Base-by-base conservation (phyloP, 2,888 invertebrate genomes). In the Sisyra terminalis region DNA sequence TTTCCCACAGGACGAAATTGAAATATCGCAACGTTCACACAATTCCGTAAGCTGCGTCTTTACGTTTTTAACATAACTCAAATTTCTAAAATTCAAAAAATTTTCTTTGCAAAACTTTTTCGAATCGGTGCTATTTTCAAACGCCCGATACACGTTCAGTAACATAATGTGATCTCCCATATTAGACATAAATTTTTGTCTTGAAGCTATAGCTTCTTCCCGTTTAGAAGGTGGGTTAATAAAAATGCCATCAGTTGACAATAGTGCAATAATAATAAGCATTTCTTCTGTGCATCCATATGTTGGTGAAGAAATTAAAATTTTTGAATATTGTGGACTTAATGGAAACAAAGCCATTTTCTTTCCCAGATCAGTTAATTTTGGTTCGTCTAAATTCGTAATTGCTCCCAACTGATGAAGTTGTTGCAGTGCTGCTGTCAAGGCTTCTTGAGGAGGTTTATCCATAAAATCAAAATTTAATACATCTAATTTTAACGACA, bases 111-210 rank as follows among this genome's bases (percentile, higher is more conserved):
- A 93, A 89, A 90, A 93, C 60, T 69, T 68, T 72, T 76, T 71
- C 63, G 79, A 81, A 3, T 76, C 73, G 0, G 77, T 70, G 54
- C 77, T 78, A 51, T 71, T 73, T 61, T 75, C 94, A 24, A 24
- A 24, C 3, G 78, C 82, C 53, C 78, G 76, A 58, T 74, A 94
- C 30, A 94, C 81, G 59, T 93, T 97, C 10, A 97, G 66, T 42
- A 92, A 66, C 2, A 89, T 93, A 35, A 96, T 67, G 57, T 92
- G 92, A 62, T 98, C 97, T 9, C 98, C 96, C 50, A 85, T 75
- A 14, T 78, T 72, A 0, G 90, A 85, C 44, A 75, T 61, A 59
- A 94, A 94, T 63, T 90, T 90, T 48, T 71, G 67, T 51, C 79
- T 70, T 0, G 79, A 78, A 50, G 73, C 71, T 29, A 74, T 56